phyloP scores from a whole-genome alignment of 2,888 invertebrate species.

The Bimastos eiseni region DNA sequence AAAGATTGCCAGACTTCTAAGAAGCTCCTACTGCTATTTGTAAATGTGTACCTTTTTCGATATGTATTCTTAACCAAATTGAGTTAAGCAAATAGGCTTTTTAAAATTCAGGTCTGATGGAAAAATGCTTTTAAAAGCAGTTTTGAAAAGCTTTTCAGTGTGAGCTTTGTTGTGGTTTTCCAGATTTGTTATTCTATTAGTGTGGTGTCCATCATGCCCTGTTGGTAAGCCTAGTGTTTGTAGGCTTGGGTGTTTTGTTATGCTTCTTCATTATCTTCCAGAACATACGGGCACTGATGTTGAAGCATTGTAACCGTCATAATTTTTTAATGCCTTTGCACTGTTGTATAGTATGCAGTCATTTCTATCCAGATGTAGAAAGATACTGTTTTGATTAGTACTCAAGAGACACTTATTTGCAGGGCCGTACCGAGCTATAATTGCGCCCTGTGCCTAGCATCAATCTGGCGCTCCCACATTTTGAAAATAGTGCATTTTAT shows the following conservation, averaged over 20 bases:
- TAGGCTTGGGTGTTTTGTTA: neutral
- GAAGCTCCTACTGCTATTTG: neutral
- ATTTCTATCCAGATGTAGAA: no score
- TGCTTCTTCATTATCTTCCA: neutral
- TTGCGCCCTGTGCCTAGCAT: no score
- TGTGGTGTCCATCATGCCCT: neutral
- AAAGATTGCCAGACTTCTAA: neutral
- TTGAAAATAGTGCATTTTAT: no score
- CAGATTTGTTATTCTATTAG: neutral
- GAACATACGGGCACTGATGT: neutral
- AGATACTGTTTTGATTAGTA: no score
- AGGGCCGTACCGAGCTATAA: no score
- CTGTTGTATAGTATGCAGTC: no score
- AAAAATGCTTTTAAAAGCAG: neutral
- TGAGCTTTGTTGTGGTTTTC: neutral
- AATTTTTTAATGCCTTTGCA: no score
- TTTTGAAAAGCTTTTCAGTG: neutral
- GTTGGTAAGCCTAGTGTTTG: neutral
- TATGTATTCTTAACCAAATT: neutral
- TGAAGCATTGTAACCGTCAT: neutral
- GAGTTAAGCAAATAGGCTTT: neutral
- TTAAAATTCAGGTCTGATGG: neutral
- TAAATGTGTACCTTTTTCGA: neutral
- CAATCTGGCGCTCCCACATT: no score
- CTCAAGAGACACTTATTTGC: no score